phyloP scores from a whole-genome alignment of 2,797 vertebrate species.

The Kryptopterus vitreolus region DNA sequence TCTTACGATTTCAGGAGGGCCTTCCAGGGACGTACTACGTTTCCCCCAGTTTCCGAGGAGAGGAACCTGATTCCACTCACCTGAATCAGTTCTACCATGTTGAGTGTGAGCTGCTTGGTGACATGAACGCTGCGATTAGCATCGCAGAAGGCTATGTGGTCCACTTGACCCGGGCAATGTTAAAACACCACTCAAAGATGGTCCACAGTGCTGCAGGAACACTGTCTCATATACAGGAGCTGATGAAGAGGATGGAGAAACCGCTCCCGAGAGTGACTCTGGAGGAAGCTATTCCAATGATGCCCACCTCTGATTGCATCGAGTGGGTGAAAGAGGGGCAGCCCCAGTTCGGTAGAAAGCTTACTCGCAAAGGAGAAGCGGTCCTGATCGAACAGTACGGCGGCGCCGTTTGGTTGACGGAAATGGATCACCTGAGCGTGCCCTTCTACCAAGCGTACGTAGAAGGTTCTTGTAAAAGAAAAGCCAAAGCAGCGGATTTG shows the following conservation, averaged over 20 bases:
- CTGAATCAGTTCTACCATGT: constrained; percentile 82
- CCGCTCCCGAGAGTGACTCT: constrained; percentile 72
- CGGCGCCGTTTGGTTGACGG: constrained; percentile 77
- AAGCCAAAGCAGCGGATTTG: constrained; percentile 79
- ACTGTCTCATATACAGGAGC: constrained; percentile 64
- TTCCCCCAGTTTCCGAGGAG: constrained; percentile 79
- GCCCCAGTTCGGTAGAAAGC: constrained; percentile 75
- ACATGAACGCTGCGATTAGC: constrained; percentile 74
- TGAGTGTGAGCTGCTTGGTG: constrained; percentile 77
- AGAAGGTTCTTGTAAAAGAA: constrained; percentile 65
- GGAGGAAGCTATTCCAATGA: constrained; percentile 74
- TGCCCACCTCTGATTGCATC: constrained; percentile 74
- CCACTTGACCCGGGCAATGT: constrained; percentile 72
- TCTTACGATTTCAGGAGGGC: constrained; percentile 77
- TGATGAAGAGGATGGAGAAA: constrained; percentile 69
- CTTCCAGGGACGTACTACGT: constrained; percentile 76
- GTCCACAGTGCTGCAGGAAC: constrained; percentile 71
- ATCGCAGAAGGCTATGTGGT: constrained; percentile 73
- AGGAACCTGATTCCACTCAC: constrained; percentile 78
- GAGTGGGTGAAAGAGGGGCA: constrained; percentile 78
- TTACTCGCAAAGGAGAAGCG: constrained; percentile 77
- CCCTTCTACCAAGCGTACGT: constrained; percentile 81
- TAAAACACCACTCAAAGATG: constrained; percentile 71
- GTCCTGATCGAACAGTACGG: constrained; percentile 74
- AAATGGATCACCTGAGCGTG: constrained; percentile 80